Conservation (phyloP, 2,888 invertebrate species). For the Zonitis immaculata region DNA sequence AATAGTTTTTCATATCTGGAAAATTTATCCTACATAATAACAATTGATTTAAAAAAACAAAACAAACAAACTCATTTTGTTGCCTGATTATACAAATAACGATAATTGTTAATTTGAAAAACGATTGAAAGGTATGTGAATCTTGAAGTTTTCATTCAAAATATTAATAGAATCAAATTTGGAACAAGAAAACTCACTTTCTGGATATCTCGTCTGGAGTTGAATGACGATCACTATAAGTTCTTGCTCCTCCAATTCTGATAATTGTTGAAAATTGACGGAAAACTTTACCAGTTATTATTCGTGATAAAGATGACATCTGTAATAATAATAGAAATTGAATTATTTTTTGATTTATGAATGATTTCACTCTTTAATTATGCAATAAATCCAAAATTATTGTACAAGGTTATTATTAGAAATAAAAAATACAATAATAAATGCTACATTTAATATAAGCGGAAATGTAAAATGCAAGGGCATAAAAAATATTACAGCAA, state of each 20-base stretch:
- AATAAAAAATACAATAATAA: no score
- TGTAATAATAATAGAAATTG: conserved; percentile 19
- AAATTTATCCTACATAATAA: no score
- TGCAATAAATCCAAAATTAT: background rate
- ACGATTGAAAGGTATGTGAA: no score
- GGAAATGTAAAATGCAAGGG: no score
- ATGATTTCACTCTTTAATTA: background rate
- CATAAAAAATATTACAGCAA: no score
- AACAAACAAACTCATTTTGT: background rate
- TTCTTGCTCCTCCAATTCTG: background rate
- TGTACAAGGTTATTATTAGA: no score
- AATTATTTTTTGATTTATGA: background rate
- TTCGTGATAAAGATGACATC: conserved; percentile 27
- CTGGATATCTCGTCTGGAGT: background rate
- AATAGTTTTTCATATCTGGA: conserved; percentile 75
- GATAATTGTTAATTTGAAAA: no score
- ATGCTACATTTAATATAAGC: no score
- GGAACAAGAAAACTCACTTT: background rate
- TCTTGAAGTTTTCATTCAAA: no score
- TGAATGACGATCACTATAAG: background rate
- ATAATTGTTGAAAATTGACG: conserved; percentile 15
- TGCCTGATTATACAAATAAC: background rate
- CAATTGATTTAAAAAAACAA: background rate
- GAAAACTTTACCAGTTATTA: conserved; percentile 17
- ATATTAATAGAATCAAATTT: no score